Base-by-base conservation (phyloP, 2,888 invertebrate genomes). In the Chromoteleia sp. region DNA sequence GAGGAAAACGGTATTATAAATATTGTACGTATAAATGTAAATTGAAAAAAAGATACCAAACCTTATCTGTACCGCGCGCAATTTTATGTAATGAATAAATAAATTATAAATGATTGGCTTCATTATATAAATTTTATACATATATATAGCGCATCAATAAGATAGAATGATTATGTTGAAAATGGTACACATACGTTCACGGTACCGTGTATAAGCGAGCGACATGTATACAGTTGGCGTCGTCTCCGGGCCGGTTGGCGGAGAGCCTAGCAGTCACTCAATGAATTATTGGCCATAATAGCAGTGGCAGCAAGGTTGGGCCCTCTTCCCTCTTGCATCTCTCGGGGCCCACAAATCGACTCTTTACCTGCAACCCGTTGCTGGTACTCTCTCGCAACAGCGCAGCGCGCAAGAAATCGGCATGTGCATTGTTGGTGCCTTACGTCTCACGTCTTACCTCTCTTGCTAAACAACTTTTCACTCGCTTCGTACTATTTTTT, bases 281-380 rank as follows among this genome's bases (percentile, higher is more conserved):
- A 91, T 91, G 91, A 91, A 90, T 91, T 91, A 91, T 91, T 91
- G 91, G 89, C 91, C 91, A 91, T 91, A 91, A 91, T 91, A 91
- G 91, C 91, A 91, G 91, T 91, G 91, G 91, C 88, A 86, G 86
- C 84, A 85, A 87, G 87, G 86, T 85, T 87, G 86, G 87, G 86
- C 84, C 86, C 83, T 82, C 71, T 73, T 77, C 39, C 76, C 78
- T 77, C 82, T 43, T 71, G 78, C 80, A 78, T 81, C 84, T 85
- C 86, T 83, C 67, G 29, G 81, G 78, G 86, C 84, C 85, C 86
- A 85, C 86, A 84, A 85, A 87, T 86, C 86, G 85, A 84, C 83
- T 83, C 84, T 78, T 83, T 76, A 73, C 65, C 79, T 71, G 81
- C 81, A 83, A 80, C 74, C 78, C 83, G 78, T 79, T 75, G 71